These are phyloP conservation scores for Nerophis ophidion DNA, from an alignment of 2,113 vertebrate genomes.

Conservation along the genomic window DNA sequence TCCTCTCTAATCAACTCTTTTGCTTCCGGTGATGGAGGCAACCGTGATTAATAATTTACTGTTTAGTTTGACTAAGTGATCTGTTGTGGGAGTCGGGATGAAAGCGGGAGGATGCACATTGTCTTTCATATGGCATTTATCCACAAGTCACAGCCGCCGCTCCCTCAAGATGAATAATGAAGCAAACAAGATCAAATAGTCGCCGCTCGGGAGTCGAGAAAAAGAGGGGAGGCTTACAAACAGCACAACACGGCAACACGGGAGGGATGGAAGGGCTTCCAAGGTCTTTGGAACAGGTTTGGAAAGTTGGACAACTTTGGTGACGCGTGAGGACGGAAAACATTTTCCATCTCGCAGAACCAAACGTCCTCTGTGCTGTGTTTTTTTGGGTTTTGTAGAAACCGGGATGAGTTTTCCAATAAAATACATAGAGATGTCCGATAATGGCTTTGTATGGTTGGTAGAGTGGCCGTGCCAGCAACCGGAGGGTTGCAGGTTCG, in stretches of 20 bases:
- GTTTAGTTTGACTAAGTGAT: slow-evolving; percentile 79
- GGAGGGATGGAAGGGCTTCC: slow-evolving; percentile 36
- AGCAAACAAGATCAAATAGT: slow-evolving; percentile 78
- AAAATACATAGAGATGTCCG: no score
- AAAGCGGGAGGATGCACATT: slow-evolving; percentile 68
- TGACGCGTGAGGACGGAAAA: slow-evolving; percentile 3
- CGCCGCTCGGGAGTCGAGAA: slow-evolving; percentile 60
- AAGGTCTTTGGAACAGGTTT: slow-evolving; percentile 37
- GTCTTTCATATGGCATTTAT: slow-evolving; percentile 78
- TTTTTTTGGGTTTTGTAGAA: no score
- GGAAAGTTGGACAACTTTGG: slow-evolving; percentile 26
- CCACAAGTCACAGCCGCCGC: slow-evolving; percentile 65
- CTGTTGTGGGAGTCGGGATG: slow-evolving; percentile 74
- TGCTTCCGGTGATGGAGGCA: slow-evolving; percentile 73
- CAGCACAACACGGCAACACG: slow-evolving; percentile 61
- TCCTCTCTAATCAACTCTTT: slow-evolving; percentile 70
- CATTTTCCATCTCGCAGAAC: no score
- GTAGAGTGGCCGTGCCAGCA: no score
- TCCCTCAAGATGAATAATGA: slow-evolving; percentile 79
- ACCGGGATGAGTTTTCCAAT: no score
- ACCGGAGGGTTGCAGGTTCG: no score
- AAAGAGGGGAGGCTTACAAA: slow-evolving; percentile 55
- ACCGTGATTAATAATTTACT: slow-evolving; percentile 77
- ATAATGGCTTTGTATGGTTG: no score
- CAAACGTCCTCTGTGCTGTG: no score